These are phyloP conservation scores for Myotis vivesi DNA, from an alignment of 2,797 vertebrate species.

Conservation along the genomic window DNA sequence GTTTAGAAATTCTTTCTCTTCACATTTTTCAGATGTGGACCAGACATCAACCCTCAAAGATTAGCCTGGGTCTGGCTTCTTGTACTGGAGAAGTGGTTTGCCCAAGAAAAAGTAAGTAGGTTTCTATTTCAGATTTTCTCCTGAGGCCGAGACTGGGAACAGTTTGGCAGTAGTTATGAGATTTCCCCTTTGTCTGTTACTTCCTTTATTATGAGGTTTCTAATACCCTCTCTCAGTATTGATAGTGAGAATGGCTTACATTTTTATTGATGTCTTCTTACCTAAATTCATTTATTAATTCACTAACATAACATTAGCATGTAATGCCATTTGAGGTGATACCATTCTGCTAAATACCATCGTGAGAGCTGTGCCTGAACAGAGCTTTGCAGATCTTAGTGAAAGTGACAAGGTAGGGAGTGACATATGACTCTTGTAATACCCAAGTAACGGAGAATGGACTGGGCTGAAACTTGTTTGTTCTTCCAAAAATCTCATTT, in stretches of 20 bases:
- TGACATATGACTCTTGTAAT: not conserved
- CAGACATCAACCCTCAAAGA: constrained; percentile 87
- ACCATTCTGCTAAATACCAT: constrained; percentile 18
- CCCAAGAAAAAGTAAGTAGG: constrained; percentile 87
- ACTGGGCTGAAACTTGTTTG: not conserved
- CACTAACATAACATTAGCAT: not conserved
- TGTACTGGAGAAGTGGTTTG: constrained; percentile 90
- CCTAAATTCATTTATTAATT: constrained; percentile 34
- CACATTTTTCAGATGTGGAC: constrained; percentile 75
- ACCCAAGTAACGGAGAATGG: not conserved
- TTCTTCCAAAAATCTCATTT: constrained; percentile 25
- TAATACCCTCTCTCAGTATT: constrained; percentile 25
- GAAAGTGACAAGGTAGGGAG: not conserved
- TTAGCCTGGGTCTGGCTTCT: constrained; percentile 96
- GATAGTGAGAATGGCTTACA: not conserved
- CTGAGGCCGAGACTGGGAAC: not conserved
- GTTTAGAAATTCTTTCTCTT: constrained; percentile 42
- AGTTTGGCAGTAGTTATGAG: not conserved
- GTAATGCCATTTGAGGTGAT: not conserved
- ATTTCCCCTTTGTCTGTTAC: constrained; percentile 4
- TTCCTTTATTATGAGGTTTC: constrained; percentile 40
- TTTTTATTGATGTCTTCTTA: not conserved
- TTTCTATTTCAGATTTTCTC: constrained; percentile 37
- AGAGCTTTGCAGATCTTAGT: constrained; percentile 11
- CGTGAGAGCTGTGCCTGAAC: not conserved